Percentiles rank a stretch among this genome's conserved stretches.
These are phyloP conservation scores for Dromococcyx pavoninus DNA, from an alignment of 2,797 vertebrate species.

Conservation along the genomic window DNA sequence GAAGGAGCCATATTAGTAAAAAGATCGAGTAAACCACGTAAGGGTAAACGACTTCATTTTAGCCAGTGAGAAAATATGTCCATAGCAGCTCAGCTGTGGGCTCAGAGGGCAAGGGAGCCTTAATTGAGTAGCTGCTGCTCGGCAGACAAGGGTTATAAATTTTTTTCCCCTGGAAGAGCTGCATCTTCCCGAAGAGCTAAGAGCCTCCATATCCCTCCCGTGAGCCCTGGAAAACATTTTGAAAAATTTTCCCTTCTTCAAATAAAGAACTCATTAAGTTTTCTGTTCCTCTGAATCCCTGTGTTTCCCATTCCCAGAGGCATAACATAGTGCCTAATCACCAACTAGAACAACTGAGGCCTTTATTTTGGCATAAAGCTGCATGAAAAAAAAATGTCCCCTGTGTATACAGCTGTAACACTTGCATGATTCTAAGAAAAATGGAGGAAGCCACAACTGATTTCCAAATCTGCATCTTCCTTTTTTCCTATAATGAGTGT, in stretches of 20 bases:
- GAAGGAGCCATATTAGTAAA: neutral
- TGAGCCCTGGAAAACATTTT: neutral
- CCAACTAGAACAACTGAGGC: constrained; percentile 31
- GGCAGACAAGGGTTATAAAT: neutral
- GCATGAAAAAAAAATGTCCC: constrained; percentile 1
- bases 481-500: neutral
- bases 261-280: constrained; percentile 42
- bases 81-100: neutral
- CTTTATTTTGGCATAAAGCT: constrained; percentile 61
- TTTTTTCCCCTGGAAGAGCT: neutral
- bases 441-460: neutral
- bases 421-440: constrained; percentile 33
- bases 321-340: constrained; percentile 49
- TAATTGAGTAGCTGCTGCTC: neutral
- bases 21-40: neutral
- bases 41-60: neutral
- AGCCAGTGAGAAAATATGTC: neutral
- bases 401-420: constrained; percentile 21
- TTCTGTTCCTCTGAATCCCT: neutral
- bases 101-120: neutral
- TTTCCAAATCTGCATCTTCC: neutral
- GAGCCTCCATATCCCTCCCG: neutral
- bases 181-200: neutral
- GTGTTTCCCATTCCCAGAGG: constrained; percentile 31
- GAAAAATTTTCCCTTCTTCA: neutral